Base-by-base conservation (phyloP, 1,140 invertebrate species). In the Hyles euphorbiae region DNA sequence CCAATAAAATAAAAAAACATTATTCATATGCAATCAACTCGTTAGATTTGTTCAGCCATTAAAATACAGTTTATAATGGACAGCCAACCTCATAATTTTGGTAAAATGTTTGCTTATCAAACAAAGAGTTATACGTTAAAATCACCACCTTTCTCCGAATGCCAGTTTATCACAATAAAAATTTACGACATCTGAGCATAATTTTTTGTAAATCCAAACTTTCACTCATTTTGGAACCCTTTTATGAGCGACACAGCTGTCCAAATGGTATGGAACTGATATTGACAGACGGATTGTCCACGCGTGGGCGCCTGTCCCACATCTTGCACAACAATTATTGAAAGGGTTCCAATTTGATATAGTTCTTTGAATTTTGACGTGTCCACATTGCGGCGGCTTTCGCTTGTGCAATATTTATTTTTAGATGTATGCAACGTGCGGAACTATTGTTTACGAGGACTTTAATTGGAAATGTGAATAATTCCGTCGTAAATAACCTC, bases 161-260 rank as follows among this genome's bases (percentile, higher is more conserved):
- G 8, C 36, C 36, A 40, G 8, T 5, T 40, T 40, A 40, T 40
- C 8, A 40, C 36, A 40, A 40, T 40, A 40, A 40, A 40, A 40
- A 40, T 40, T 40, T 1, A 40, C 36, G 36, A 40, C 36, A 40
- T 40, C 36, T 40, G 36, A 40, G 36, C 8, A 40, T 40, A 40
- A 2, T 40, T 40, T 40, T 40, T 40, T 40, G 36, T 2, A 40
- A 40, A 40, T 40, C 22, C 22, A 78, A 79, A 81, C 75, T 68
- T 78, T 73, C 79, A 80, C 73, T 74, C 65, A 68, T 40, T 5
- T 5, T 40, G 36, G 36, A 69, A 66, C 63, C 69, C 66, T 36
- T 61, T 51, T 55, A 43, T 56, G 61, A 22, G 22, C 22, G 22
- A 22, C 22, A 40, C 36, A 40, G 36, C 36, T 40, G 36, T 40